Evolutionary conservation across 1,140 invertebrate species (phyloP), one percentile per base, ranked within the genome.

Genomic region (Danaus melanippus): DNA sequence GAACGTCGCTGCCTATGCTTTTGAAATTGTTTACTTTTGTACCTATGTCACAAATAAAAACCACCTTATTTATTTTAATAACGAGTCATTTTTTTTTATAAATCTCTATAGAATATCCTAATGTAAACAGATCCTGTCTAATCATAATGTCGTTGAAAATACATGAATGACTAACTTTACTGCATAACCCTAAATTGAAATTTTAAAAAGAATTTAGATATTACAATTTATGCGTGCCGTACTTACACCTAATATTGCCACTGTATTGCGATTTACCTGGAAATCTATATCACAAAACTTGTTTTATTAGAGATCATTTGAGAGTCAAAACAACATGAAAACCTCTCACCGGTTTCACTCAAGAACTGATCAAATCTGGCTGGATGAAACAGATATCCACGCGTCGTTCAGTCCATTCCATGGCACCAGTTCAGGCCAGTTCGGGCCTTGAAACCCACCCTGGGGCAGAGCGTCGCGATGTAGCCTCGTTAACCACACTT

Each of bases 281-380:
- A 53, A 51, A 46, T 53, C 46, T 60, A 50, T 50, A 10, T 7
- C 44, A 1, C 11, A 60, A 8, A 45, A 2, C 9, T 21, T 60
- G 10, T 42, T 50, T 54, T n/a, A 60, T 55, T 46, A 60, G 12
- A 50, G 46, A 54, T 44, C 58, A 60, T 45, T 60, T 51, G 42
- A 51, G 55, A 57, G n/a, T 51, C 60, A 42, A 57, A 62, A 46
- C 51, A 57, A 50, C 57, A 62, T 50, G 50, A 54, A 58, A 54
- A 62, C 51, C 50, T 50, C 60, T 62, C 50, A 62, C 60, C 60
- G 47, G 51, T 42, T 53, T 53, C 49, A 45, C 12, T 6, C 42
- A 32, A 15, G n/a, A 56, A 50, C 43, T 58, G 12, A 12, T n/a
- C n/a, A n/a, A 21, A 42, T 10, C 17, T 46, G 42, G 48, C 58